phyloP scores from a whole-genome alignment of 2,113 vertebrate genomes.

The Prinia subflava region DNA sequence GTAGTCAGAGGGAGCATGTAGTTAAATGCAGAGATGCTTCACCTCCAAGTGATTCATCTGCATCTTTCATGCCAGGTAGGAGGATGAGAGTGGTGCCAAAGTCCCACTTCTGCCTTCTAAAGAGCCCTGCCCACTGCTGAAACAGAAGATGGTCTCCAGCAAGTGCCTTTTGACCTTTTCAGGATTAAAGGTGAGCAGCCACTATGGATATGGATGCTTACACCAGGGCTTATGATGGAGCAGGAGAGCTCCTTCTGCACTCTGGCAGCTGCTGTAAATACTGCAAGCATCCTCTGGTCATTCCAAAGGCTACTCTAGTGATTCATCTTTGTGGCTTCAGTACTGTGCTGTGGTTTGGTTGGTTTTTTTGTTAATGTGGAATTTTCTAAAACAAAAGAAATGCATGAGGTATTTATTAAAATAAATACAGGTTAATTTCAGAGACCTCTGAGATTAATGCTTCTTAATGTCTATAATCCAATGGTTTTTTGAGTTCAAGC shows the following conservation, averaged over 20 bases:
- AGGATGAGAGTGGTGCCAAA: neutral
- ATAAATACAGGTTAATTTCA: neutral
- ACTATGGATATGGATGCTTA: neutral
- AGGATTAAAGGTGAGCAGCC: neutral
- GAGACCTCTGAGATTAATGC: neutral
- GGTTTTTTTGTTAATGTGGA: neutral
- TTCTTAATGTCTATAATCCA: neutral
- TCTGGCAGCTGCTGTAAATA: neutral
- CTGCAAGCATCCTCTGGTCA: neutral
- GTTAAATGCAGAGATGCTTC: neutral
- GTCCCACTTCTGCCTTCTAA: neutral
- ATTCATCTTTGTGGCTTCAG: too few relatives aligned
- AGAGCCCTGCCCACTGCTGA: neutral
- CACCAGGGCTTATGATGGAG: rapidly evolving
- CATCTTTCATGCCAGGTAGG: neutral
- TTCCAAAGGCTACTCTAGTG: neutral
- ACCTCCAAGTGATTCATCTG: neutral
- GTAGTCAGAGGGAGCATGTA: neutral
- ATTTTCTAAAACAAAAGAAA: neutral
- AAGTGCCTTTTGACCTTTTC: neutral
- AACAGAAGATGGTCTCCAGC: neutral
- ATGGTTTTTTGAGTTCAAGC: neutral
- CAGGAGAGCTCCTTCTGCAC: neutral
- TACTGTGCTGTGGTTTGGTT: neutral
- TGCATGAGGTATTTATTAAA: neutral